Conservation (phyloP, 2,888 invertebrate genomes). For the Drosophila nigritarsus region DNA sequence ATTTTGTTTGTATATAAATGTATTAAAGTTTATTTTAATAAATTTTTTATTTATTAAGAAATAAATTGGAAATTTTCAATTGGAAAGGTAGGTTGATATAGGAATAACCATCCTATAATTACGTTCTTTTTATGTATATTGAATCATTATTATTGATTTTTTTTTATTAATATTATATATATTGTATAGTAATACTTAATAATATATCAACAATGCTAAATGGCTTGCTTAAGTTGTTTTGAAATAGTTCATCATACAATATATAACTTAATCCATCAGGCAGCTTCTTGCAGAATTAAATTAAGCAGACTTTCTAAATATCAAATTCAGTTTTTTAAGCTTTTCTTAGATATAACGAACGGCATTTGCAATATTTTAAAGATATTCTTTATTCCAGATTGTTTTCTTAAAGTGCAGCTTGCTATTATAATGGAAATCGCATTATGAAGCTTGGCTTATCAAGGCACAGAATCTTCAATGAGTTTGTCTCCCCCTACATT, state of each 20-base stretch:
- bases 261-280: background rate
- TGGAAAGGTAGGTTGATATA: background rate
- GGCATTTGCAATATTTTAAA: background rate
- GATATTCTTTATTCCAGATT: too few relatives aligned
- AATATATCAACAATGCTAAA: rapidly evolving
- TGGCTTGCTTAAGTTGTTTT: too few relatives aligned
- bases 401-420: background rate
- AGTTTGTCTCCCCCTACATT: background rate
- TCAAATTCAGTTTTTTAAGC: background rate
- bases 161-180: too few relatives aligned
- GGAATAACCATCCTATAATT: background rate
- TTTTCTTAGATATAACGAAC: background rate
- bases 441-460: constrained; percentile 9
- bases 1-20: background rate
- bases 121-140: background rate
- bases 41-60: background rate
- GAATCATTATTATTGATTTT: background rate
- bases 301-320: background rate
- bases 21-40: background rate
- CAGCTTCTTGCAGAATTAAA: background rate
- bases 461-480: constrained; percentile 15
- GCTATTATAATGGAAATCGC: background rate
- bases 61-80: background rate
- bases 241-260: too few relatives aligned
- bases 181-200: background rate